Percentiles rank a stretch among this genome's conserved stretches.
Conservation (phyloP, 2,888 invertebrate genomes). For the Limenitis camilla region DNA sequence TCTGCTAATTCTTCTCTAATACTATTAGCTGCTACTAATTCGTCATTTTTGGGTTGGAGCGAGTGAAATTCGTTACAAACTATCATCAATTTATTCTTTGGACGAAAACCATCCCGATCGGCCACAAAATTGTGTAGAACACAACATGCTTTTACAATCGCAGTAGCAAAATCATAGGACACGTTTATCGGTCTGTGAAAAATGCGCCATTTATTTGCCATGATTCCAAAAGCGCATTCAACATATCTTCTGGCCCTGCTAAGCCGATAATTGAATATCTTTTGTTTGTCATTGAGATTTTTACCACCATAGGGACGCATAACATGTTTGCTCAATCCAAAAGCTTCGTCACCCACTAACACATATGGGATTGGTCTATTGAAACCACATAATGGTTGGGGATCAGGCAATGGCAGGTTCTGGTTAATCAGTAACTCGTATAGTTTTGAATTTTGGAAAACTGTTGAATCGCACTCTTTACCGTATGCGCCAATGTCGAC, state of each 20-base stretch:
- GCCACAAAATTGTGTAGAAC: no score
- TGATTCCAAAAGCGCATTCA: constrained; percentile 22
- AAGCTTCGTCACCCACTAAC: constrained; percentile 26
- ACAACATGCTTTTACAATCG: no score
- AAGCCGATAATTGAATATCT: constrained; percentile 22
- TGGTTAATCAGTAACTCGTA: constrained; percentile 26
- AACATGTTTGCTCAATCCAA: constrained; percentile 23
- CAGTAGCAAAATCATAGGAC: no score
- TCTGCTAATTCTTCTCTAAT: no score
- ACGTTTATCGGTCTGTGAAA: constrained; percentile 25
- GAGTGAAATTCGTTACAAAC: no score
- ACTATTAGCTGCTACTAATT: no score
- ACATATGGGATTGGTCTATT: constrained; percentile 21
- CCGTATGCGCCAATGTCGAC: constrained; percentile 16
- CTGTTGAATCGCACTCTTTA: constrained; percentile 22
- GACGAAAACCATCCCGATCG: no score
- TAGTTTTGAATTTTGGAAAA: constrained; percentile 23
- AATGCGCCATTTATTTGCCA: constrained; percentile 27
- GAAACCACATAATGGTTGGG: constrained; percentile 23
- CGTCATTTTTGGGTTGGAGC: no score
- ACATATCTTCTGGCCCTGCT: no score
- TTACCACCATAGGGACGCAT: constrained; percentile 24
- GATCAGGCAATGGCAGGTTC: constrained; percentile 24
- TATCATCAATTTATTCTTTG: no score
- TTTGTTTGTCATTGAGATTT: constrained; percentile 20